Evolutionary conservation across 2,888 invertebrate genomes (phyloP).

Genomic region (Syritta pipiens): DNA sequence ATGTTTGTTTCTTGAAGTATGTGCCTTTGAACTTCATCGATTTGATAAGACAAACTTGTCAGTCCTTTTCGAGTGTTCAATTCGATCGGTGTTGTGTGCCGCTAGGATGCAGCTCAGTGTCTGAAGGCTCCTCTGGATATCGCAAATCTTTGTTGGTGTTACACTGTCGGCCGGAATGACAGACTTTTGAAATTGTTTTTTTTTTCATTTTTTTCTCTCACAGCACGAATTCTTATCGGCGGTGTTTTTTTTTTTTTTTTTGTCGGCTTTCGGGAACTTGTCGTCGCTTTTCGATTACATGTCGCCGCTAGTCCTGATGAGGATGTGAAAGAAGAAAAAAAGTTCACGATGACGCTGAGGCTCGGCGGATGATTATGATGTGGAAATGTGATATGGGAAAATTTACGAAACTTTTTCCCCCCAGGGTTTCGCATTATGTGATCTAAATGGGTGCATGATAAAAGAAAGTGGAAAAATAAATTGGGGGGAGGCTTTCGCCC

Average conservation of each 20-base stretch:
- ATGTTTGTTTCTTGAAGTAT: slow-evolving; percentile 1
- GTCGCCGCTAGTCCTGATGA: slow-evolving; percentile 11
- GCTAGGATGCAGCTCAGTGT: not conserved
- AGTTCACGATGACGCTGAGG: slow-evolving; percentile 29
- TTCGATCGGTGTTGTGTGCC: slow-evolving; percentile 45
- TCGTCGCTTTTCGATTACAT: slow-evolving; percentile 41
- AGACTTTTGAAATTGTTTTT: slow-evolving; percentile 30
- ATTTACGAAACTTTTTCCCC: slow-evolving; percentile 35
- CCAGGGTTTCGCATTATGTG: slow-evolving; percentile 33
- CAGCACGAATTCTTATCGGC: slow-evolving; percentile 11
- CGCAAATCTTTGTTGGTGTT: slow-evolving; percentile 24
- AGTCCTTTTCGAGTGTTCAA: slow-evolving; percentile 62
- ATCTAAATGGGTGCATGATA: slow-evolving; percentile 39
- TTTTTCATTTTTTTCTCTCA: slow-evolving; percentile 29
- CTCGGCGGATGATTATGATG: slow-evolving; percentile 41
- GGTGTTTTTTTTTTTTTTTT: not conserved
- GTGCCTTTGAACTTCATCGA: slow-evolving; percentile 41
- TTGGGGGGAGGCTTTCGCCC: slow-evolving; percentile 18
- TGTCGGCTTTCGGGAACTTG: slow-evolving; percentile 5
- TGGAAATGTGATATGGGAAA: slow-evolving; percentile 48
- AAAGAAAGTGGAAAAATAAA: slow-evolving; percentile 41
- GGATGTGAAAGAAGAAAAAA: slow-evolving; percentile 14
- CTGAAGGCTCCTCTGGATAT: not conserved
- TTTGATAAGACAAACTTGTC: slow-evolving; percentile 49
- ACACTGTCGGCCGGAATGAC: not conserved